Conservation (phyloP, 30 jellyfish, hydroid and myxozoan species). For the Clytia hemisphaerica region DNA sequence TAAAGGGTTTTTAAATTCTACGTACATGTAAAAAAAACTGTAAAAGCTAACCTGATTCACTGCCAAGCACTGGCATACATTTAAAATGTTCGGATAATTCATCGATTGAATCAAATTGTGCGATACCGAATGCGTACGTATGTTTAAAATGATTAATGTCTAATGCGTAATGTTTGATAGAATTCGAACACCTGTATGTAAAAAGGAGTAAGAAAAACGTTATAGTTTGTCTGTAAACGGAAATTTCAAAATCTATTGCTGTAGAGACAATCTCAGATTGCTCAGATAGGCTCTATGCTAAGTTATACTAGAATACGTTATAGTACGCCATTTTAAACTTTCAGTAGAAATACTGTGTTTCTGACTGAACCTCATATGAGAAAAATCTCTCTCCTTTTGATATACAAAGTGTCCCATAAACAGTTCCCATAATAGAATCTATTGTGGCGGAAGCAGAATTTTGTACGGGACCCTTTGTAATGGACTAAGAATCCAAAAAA, state of each 20-base stretch:
- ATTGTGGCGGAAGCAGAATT: no score
- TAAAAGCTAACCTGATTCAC: constrained; percentile 60
- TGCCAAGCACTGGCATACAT: constrained; percentile 70
- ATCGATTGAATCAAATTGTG: constrained; percentile 44
- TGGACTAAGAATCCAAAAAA: no score
- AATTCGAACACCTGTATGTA: constrained; percentile 44
- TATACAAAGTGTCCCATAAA: no score
- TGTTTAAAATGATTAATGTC: constrained; percentile 10
- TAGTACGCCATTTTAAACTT: no score
- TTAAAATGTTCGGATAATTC: constrained; percentile 77
- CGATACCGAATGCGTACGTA: constrained; percentile 64
- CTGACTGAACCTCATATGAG: no score
- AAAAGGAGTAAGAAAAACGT: neutral
- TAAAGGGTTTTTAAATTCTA: no score
- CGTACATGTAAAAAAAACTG: neutral
- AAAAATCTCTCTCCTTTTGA: no score
- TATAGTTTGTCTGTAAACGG: neutral
- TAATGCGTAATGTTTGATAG: constrained; percentile 75
- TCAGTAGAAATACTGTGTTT: no score
- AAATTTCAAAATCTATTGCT: neutral
- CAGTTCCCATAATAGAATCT: no score
- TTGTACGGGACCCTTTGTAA: no score
- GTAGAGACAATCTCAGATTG: neutral
- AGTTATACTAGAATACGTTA: neutral
- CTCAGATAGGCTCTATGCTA: neutral